These are phyloP conservation scores for Nothobranchius furzeri DNA, from an alignment of 2,113 vertebrate genomes.

Conservation along the genomic window DNA sequence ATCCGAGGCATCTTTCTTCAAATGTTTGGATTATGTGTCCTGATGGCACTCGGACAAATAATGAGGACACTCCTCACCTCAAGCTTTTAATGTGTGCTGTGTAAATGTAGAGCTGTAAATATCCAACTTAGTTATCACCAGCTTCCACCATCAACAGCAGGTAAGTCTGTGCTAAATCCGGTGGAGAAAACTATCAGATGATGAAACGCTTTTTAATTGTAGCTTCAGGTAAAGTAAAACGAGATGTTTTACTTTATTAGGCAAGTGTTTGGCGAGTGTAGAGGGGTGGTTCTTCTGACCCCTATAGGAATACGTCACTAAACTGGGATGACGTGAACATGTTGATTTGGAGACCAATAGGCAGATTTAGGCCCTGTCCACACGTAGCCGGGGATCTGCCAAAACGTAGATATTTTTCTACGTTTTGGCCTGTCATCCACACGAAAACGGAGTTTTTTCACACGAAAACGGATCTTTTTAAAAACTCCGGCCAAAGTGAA, in stretches of 20 bases:
- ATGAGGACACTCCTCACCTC: neutral
- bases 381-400: too few relatives aligned
- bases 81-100: conserved; percentile 11
- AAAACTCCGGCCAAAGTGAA: too few relatives aligned
- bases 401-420: too few relatives aligned
- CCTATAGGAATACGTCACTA: conserved; percentile 26
- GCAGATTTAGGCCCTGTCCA: too few relatives aligned
- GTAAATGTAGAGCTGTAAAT: conserved; percentile 9
- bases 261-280: neutral
- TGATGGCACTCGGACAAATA: conserved; percentile 7
- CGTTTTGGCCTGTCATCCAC: too few relatives aligned
- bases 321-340: conserved; percentile 24
- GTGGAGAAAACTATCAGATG: conserved; percentile 39
- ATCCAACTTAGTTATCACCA: conserved; percentile 15
- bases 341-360: conserved; percentile 2
- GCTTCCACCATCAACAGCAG: conserved; percentile 23
- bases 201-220: conserved; percentile 56
- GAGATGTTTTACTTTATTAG: conserved; percentile 31
- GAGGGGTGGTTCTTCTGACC: conserved; percentile 4
- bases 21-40: neutral
- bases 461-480: too few relatives aligned
- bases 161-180: conserved; percentile 23
- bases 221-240: conserved; percentile 51
- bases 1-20: neutral
- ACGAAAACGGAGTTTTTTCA: too few relatives aligned